These are phyloP conservation scores for Cinclus mexicanus DNA, from an alignment of 2,113 vertebrate genomes.

Conservation along the genomic window DNA sequence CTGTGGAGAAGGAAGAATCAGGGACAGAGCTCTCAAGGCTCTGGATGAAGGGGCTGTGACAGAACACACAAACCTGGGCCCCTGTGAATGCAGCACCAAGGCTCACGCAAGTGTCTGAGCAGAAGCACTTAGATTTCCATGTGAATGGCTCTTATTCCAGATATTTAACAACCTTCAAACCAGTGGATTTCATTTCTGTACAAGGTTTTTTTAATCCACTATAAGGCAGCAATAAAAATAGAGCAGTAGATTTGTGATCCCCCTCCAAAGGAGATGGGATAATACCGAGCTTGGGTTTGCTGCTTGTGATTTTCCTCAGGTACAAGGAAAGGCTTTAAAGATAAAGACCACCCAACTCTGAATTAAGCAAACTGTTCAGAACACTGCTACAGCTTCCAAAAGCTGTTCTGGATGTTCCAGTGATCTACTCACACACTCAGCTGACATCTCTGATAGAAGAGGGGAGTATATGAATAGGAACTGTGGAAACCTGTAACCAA, in stretches of 20 bases:
- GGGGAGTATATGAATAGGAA: neutral
- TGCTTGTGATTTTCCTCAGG: neutral
- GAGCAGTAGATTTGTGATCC: neutral
- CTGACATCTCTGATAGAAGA: neutral
- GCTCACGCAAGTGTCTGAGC: neutral
- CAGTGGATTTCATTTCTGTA: neutral
- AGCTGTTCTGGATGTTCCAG: neutral
- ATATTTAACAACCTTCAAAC: neutral
- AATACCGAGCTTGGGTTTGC: neutral
- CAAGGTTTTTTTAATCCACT: neutral
- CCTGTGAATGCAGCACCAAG: neutral
- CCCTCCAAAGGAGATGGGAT: neutral
- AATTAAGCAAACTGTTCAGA: neutral
- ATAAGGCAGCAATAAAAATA: neutral
- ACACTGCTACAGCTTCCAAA: neutral
- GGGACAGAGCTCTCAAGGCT: neutral
- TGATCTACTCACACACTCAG: neutral
- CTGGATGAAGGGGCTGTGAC: neutral
- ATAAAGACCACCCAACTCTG: neutral
- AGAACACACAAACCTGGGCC: neutral
- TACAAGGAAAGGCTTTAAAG: neutral
- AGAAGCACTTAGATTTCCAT: neutral
- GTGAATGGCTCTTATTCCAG: neutral
- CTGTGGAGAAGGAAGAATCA: neutral
- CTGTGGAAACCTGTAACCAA: neutral